A percentile compares a stretch with the other conserved stretches of the same genome.
phyloP scores from a whole-genome alignment of 2,113 vertebrate species.

The Struthio camelus region DNA sequence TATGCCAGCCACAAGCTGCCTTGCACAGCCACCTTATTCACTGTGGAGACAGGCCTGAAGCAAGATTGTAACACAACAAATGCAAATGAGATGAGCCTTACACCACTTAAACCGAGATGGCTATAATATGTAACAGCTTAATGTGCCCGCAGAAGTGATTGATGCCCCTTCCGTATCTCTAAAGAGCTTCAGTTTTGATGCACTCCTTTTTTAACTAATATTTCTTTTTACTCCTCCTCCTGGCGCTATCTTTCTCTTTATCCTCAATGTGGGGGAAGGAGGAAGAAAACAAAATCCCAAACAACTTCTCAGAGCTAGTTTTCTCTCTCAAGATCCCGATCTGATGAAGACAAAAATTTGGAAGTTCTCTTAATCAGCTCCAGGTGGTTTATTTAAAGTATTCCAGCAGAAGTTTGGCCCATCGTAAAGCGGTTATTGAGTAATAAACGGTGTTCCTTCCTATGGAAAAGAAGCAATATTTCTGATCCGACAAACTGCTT shows the following conservation, averaged over 20 bases:
- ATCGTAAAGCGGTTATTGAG: neutral
- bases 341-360: neutral
- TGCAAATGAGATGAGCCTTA: slow-evolving; percentile 85
- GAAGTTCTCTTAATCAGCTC: neutral
- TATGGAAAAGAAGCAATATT: neutral
- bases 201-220: slow-evolving; percentile 47
- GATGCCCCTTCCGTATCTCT: slow-evolving; percentile 40
- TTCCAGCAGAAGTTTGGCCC: neutral
- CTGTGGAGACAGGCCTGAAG: slow-evolving; percentile 84
- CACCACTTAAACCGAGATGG: slow-evolving; percentile 82
- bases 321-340: neutral
- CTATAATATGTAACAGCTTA: slow-evolving; percentile 75
- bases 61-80: slow-evolving; percentile 80
- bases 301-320: neutral
- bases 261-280: neutral
- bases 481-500: neutral
- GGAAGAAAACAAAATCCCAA: slow-evolving; percentile 12
- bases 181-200: slow-evolving; percentile 51
- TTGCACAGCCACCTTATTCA: slow-evolving; percentile 80
- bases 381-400: neutral
- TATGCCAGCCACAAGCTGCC: slow-evolving; percentile 77
- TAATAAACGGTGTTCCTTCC: neutral
- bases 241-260: neutral
- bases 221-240: slow-evolving; percentile 49
- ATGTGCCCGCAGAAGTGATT: slow-evolving; percentile 58